These are phyloP conservation scores for Phylloscopus collybita DNA, from an alignment of 2,797 vertebrate genomes.

Conservation along the genomic window DNA sequence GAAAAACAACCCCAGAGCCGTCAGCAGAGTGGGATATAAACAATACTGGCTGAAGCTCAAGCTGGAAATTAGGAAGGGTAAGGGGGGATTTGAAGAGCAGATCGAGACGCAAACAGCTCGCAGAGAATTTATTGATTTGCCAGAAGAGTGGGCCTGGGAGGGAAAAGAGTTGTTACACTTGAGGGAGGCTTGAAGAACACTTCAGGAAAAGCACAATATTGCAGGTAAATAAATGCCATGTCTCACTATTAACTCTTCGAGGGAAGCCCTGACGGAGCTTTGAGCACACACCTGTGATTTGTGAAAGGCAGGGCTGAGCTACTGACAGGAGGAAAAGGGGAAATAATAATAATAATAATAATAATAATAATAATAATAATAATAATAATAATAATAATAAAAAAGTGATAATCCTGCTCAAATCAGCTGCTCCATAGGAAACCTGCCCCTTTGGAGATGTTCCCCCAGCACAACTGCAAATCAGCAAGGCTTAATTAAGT, in stretches of 20 bases:
- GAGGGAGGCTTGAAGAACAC: slow-evolving; percentile 8
- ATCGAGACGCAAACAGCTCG: background rate
- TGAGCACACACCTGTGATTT: background rate
- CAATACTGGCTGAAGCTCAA: slow-evolving; percentile 29
- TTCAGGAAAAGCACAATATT: background rate
- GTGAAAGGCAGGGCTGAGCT: background rate
- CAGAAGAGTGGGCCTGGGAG: background rate
- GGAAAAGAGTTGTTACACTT: background rate
- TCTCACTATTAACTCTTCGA: background rate
- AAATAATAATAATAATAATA: too few species aligned
- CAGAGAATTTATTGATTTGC: slow-evolving; percentile 13
- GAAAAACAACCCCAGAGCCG: background rate
- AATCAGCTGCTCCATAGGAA: background rate
- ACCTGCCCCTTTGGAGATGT: background rate
- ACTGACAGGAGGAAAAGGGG: background rate
- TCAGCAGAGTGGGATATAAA: slow-evolving; percentile 30
- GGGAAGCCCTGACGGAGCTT: background rate
- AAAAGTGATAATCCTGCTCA: background rate
- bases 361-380: too few species aligned
- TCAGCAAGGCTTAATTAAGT: slow-evolving; percentile 41
- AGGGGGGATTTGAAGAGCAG: slow-evolving; percentile 33
- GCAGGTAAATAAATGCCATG: background rate
- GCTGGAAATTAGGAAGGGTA: slow-evolving; percentile 37
- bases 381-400: too few species aligned
- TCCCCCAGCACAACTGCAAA: background rate